phyloP scores from a whole-genome alignment of 2,797 vertebrate species.

The Pelodytes ibericus region DNA sequence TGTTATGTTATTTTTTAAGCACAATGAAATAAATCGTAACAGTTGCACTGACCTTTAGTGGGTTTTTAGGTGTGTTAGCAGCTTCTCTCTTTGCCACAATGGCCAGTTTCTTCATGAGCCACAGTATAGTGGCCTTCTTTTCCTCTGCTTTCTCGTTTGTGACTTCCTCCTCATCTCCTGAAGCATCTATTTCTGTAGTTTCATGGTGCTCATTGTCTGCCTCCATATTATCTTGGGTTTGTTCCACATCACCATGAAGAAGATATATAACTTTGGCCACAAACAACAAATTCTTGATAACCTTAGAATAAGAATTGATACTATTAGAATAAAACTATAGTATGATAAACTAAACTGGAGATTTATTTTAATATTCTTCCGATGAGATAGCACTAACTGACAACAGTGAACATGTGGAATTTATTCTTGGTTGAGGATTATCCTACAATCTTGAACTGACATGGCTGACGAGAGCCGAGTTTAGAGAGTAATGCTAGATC shows the following conservation, averaged over 20 bases:
- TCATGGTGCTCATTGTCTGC: conserved; percentile 15
- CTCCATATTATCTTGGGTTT: conserved; percentile 11
- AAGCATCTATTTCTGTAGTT: conserved; percentile 49
- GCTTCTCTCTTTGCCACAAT: conserved; percentile 89
- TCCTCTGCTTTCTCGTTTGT: conserved; percentile 49
- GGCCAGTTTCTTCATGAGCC: conserved; percentile 89
- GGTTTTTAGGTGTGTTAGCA: conserved; percentile 84
- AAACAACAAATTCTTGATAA: conserved; percentile 95
- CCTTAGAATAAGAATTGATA: conserved; percentile 68
- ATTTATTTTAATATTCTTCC: too few species aligned
- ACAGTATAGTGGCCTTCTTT: conserved; percentile 80
- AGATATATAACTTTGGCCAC: conserved; percentile 90
- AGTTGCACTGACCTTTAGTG: conserved; percentile 79
- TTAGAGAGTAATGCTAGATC: too few species aligned
- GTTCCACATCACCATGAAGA: conserved; percentile 77
- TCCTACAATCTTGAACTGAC: too few species aligned
- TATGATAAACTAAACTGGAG: too few species aligned
- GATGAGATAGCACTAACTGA: too few species aligned
- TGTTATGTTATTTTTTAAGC: too few species aligned
- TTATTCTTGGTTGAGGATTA: too few species aligned
- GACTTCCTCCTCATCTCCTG: conserved; percentile 34
- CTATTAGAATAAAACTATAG: background rate
- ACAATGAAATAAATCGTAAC: too few species aligned
- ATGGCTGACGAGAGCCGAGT: too few species aligned
- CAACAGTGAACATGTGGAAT: too few species aligned